Conservation (phyloP, 2,888 invertebrate genomes). For the Arctia plantaginis region DNA sequence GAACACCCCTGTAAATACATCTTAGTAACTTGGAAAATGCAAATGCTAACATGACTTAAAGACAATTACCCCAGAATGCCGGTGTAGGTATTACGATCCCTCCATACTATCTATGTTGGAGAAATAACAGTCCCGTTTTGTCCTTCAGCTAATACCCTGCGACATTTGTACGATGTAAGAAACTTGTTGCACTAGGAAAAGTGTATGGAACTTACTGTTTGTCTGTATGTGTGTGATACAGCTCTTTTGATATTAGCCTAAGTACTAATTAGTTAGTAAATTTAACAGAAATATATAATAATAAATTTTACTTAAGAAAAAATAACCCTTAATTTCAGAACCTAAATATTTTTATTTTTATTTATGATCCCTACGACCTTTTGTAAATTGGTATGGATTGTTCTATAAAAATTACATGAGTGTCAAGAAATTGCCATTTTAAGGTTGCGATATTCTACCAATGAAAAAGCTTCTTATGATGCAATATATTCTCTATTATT, state of each 20-base stretch:
- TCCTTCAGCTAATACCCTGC: conserved; percentile 6
- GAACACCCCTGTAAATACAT: conserved; percentile 7
- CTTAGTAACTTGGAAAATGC: conserved; percentile 13
- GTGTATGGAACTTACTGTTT: not conserved
- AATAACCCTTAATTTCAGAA: no score
- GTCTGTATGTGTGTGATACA: no score
- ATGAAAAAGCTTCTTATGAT: not conserved
- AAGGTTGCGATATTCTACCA: not conserved
- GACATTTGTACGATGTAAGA: conserved; percentile 8
- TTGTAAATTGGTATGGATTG: no score
- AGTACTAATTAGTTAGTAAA: no score
- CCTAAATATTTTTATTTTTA: no score
- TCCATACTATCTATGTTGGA: conserved; percentile 3
- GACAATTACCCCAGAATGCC: conserved; percentile 7
- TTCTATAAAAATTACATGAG: no score
- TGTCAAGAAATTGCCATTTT: not conserved
- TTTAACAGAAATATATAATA: no score
- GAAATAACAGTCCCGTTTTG: conserved; percentile 11
- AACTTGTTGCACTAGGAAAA: not conserved
- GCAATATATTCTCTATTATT: not conserved
- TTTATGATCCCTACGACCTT: not conserved
- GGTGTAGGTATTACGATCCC: conserved; percentile 5
- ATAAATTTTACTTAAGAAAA: no score
- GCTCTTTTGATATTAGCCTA: no score
- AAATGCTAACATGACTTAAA: conserved; percentile 19